Evolutionary conservation across 2,797 vertebrate species (phyloP), one percentile per base, ranked within the genome.

Genomic region (Petrocephalus schoutedeni): DNA sequence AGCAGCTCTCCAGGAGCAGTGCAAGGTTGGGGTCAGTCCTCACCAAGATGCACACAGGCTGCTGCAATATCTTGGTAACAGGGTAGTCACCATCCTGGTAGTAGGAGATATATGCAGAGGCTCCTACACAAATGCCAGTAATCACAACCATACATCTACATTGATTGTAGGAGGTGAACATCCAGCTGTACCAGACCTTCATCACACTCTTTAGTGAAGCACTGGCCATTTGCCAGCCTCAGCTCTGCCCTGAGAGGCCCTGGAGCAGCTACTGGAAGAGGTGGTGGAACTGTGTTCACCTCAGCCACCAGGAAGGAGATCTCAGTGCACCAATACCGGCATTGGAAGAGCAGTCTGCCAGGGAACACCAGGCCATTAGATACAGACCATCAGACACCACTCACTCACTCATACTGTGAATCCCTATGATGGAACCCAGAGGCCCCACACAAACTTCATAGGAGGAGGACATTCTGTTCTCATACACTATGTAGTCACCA

Each of bases 171-270:
- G 1, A 49, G 45, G 45, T 3, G 45, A 49, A 5, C 45, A 49
- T 1, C 45, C 45, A 49, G 45, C 45, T 49, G 45, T 49, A 5
- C 3, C 45, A 49, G 3, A 49, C 45, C 45, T 58, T n/a, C 74
- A 45, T 16, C 5, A 28, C 57, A 64, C 9, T 32, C 9, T 32
- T 49, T 41, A 32, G 32, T 16, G 10, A 8, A 2, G 23, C 86
- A 87, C 21, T 57, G 71, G 14, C 87, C 87, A 77, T 19, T 87
- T 28, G 64, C 87, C 71, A 87, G 23, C 21, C 87, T 53, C 41
- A 87, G 67, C 64, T 87, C 87, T 64, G 77, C 71, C 23, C 67
- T 7, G 45, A 87, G 87, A 57, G 28, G 28, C 28, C 28, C 28
- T 28, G 0, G 28, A 28, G 28, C 28, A 28, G 28, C 28, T 28